Evolutionary conservation across 2,797 vertebrate genomes (phyloP), one percentile per base, ranked within the genome.

Genomic region (Phalanger gymnotis): DNA sequence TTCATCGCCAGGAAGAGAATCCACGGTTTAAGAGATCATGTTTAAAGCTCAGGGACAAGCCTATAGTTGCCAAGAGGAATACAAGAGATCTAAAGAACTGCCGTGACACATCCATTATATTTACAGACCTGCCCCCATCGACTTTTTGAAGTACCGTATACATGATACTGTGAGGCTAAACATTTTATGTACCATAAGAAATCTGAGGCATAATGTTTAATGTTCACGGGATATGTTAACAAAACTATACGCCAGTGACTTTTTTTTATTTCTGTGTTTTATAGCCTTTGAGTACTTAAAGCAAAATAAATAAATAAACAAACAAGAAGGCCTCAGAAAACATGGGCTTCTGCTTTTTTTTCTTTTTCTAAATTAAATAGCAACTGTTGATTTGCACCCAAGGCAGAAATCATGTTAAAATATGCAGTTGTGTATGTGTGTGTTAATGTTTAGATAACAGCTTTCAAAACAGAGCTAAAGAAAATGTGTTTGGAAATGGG

Each of bases 161-260:
- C 97, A 96, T 87, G 98, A 99, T 99, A 98, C 98, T 97, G 98
- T 98, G 98, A 98, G 98, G 98, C 98, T 97, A 98, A 98, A 98
- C 98, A 98, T 98, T 99, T 99, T 98, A 99, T 98, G 98, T 96
- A 98, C 99, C 97, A 5, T 99, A 99, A 98, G 98, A 99, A 99
- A 99, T 99, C 97, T 98, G 98, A 99, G 99, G 98, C 99, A 98
- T 98, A 99, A 99, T 99, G 99, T 99, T 99, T 99, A 99, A 99
- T 98, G 99, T 98, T 97, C 97, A 98, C 97, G 96, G 99, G 98
- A 98, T 99, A 98, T 98, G 99, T 98, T 98, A 99, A 98, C 98
- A 98, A 98, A 98, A 98, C 98, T 98, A 93, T 97, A 97, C 94
- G 96, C 98, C 93, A 31, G 95, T 98, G 98, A 97, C 98, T 98